Percentiles rank a stretch among this genome's conserved stretches.
These are phyloP conservation scores for Anthopleura sola DNA, from an alignment of 64 coral and sea anemone species.

Conservation along the genomic window DNA sequence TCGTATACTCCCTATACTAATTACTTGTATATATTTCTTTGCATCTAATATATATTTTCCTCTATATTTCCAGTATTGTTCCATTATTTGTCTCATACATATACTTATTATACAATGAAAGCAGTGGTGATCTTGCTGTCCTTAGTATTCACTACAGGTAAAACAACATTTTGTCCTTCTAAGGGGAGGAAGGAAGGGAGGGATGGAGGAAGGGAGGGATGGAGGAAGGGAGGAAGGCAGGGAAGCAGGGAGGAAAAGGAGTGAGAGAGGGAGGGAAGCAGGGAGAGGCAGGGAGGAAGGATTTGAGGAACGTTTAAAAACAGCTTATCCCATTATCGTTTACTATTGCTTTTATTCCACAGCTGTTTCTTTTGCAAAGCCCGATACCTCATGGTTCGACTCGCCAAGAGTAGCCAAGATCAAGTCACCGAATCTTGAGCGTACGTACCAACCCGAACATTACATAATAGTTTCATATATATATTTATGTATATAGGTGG, in stretches of 20 bases:
- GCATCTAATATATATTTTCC: too few relatives aligned
- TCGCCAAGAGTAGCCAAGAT: neutral
- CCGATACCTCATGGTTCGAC: neutral
- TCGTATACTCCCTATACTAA: too few relatives aligned
- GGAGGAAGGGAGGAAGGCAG: neutral
- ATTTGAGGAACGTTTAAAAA: neutral
- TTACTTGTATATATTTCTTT: too few relatives aligned
- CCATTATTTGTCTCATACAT: too few relatives aligned
- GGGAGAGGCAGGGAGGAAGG: too few relatives aligned
- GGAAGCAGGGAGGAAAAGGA: neutral
- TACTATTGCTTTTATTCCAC: neutral
- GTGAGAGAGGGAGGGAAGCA: too few relatives aligned
- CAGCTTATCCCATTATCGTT: neutral
- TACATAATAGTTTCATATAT: neutral
- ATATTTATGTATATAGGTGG: too few relatives aligned
- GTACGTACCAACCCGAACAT: neutral
- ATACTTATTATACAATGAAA: neutral
- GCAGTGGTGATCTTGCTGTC: neutral
- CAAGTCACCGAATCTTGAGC: conserved; percentile 5
- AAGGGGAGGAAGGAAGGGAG: neutral
- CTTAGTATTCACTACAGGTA: neutral
- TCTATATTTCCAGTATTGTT: neutral
- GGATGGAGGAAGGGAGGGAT: neutral
- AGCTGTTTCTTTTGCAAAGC: neutral
- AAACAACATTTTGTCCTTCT: neutral